phyloP scores from a whole-genome alignment of 1,140 invertebrate species.

The Meloidogyne hapla region DNA sequence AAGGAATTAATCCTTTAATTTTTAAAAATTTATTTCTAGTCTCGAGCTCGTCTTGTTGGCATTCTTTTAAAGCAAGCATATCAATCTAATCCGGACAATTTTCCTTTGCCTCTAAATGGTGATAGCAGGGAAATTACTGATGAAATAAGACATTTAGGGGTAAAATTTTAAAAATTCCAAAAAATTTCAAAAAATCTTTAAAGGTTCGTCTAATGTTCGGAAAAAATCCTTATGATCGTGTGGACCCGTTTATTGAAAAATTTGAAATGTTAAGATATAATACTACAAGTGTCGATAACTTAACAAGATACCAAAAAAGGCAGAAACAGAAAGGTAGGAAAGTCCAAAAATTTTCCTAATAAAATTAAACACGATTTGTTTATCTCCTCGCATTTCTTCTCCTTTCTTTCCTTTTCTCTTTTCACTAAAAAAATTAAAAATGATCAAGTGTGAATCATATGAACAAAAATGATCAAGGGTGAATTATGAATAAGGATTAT shows the following conservation, averaged over 20 bases:
- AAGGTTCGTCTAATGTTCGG: slow-evolving; percentile 30
- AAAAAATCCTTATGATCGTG: slow-evolving; percentile 25
- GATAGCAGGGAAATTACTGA: slow-evolving; percentile 33
- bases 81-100: slow-evolving; percentile 32
- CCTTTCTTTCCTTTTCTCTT: no score
- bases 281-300: background rate
- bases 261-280: slow-evolving; percentile 11
- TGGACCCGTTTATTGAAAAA: slow-evolving; percentile 4
- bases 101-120: slow-evolving; percentile 40
- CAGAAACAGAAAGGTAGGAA: background rate
- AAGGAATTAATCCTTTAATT: background rate
- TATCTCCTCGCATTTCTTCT: no score
- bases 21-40: slow-evolving; percentile 29
- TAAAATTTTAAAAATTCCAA: slow-evolving; percentile 20
- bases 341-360: background rate
- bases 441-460: no score
- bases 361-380: background rate
- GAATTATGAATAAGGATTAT: no score
- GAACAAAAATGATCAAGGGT: no score
- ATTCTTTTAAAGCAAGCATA: slow-evolving; percentile 36
- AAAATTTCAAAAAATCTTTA: slow-evolving; percentile 7
- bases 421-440: no score
- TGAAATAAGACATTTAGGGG: slow-evolving; percentile 36
- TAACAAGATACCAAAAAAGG: background rate
- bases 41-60: slow-evolving; percentile 41